Percentiles rank a stretch among this genome's conserved stretches.
Conservation (phyloP, 2,888 invertebrate species). For the Neuroscelio doddi region DNA sequence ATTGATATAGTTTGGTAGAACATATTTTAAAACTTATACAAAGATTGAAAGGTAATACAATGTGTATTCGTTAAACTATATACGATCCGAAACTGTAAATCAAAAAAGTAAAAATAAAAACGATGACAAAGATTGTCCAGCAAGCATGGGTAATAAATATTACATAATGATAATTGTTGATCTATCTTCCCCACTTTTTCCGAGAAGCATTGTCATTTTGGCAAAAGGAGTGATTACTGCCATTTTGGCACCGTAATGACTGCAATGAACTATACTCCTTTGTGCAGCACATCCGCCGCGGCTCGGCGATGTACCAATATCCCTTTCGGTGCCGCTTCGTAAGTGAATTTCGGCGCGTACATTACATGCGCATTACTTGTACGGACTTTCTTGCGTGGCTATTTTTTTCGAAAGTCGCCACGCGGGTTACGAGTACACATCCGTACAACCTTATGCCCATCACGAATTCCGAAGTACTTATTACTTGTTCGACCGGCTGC, state of each 20-base stretch:
- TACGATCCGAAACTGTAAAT: no score
- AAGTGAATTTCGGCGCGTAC: conserved; percentile 31
- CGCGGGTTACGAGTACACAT: conserved; percentile 29
- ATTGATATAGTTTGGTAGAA: no score
- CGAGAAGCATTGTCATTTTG: conserved; percentile 19
- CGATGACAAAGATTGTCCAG: no score
- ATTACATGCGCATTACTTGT: background rate
- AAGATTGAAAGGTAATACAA: no score
- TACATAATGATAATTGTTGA: conserved; percentile 16
- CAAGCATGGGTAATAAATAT: conserved; percentile 13
- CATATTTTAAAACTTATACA: no score
- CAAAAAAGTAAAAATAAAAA: no score
- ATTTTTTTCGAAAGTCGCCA: conserved; percentile 35
- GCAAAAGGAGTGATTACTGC: conserved; percentile 16
- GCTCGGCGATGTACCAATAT: conserved; percentile 9
- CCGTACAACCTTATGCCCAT: conserved; percentile 32
- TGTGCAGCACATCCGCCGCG: background rate
- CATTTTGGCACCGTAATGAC: conserved; percentile 21
- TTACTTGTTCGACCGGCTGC: conserved; percentile 31
- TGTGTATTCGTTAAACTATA: no score
- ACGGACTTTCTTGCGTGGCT: conserved; percentile 25
- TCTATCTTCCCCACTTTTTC: conserved; percentile 5
- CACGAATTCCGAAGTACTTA: conserved; percentile 35
- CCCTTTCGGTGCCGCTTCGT: conserved; percentile 25
- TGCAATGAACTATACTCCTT: conserved; percentile 13